Evolutionary conservation across 2,113 vertebrate species (phyloP).

Genomic region (Erythrocercus mccallii): DNA sequence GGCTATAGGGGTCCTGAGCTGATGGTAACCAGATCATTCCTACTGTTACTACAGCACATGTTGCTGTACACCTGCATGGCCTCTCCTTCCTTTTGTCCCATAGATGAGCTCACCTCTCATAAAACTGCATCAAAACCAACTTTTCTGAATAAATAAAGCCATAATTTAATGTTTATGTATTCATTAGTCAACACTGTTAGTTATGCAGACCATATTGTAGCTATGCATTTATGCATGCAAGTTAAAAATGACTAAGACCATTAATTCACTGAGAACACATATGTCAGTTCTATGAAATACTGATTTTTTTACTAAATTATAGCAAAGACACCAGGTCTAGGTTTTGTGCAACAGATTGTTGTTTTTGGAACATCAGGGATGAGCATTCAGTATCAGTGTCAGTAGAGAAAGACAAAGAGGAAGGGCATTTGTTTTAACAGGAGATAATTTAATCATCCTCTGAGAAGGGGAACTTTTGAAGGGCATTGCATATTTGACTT

Average conservation of each 20-base stretch:
- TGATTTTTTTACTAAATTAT: background rate
- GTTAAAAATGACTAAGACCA: conserved; percentile 10
- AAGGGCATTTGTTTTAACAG: background rate
- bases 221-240: background rate
- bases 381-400: background rate
- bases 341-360: background rate
- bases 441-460: background rate
- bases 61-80: background rate
- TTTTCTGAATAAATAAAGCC: conserved; percentile 14
- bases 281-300: background rate
- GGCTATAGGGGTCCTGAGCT: background rate
- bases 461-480: background rate
- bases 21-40: background rate
- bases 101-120: background rate
- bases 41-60: background rate
- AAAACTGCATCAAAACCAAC: background rate
- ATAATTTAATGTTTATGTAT: conserved; percentile 1
- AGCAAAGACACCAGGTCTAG: background rate
- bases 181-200: conserved; percentile 14
- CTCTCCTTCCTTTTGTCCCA: background rate
- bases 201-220: conserved; percentile 20
- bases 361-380: background rate
- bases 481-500: background rate
- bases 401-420: background rate
- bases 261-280: conserved; percentile 2